Percentiles rank a stretch among this genome's conserved stretches.
Conservation (phyloP, 2,113 vertebrate species). For the Etheostoma spectabile region DNA sequence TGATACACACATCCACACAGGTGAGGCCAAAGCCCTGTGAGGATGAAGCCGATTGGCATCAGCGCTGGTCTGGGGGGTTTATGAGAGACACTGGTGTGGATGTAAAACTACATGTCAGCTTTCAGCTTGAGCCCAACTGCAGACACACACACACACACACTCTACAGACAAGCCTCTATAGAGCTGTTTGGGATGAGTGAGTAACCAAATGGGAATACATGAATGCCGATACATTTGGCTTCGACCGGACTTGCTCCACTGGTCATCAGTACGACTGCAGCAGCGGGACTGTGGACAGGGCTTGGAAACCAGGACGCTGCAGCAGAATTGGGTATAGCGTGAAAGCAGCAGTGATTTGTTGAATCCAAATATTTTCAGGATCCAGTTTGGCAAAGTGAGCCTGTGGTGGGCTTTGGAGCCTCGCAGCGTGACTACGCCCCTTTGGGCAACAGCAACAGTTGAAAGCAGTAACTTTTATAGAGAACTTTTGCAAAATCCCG, state of each 20-base stretch:
- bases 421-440: conserved; percentile 43
- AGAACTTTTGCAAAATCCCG: conserved; percentile 37
- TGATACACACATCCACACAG: conserved; percentile 46
- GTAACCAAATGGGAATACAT: conserved; percentile 2
- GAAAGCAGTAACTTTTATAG: conserved; percentile 37
- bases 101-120: conserved; percentile 47
- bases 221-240: not conserved
- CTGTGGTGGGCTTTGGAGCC: conserved; percentile 43
- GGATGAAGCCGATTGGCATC: conserved; percentile 34
- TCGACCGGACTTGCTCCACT: not conserved
- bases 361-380: conserved; percentile 57
- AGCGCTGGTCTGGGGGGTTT: conserved; percentile 59
- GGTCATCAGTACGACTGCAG: conserved; percentile 25
- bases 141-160: conserved; percentile 13
- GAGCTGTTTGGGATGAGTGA: conserved; percentile 5
- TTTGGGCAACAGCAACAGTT: conserved; percentile 40
- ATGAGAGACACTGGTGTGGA: conserved; percentile 50
- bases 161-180: conserved; percentile 8
- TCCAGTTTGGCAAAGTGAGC: conserved; percentile 50
- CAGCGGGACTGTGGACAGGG: conserved; percentile 1
- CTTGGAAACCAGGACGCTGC: conserved; percentile 22
- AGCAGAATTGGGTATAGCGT: conserved; percentile 29
- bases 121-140: conserved; percentile 58
- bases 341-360: conserved; percentile 47
- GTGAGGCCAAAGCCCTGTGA: conserved; percentile 34